Percentiles rank a stretch among this genome's conserved stretches.
Conservation (phyloP, 2,113 vertebrate species). For the Beaufortia kweichowensis region DNA sequence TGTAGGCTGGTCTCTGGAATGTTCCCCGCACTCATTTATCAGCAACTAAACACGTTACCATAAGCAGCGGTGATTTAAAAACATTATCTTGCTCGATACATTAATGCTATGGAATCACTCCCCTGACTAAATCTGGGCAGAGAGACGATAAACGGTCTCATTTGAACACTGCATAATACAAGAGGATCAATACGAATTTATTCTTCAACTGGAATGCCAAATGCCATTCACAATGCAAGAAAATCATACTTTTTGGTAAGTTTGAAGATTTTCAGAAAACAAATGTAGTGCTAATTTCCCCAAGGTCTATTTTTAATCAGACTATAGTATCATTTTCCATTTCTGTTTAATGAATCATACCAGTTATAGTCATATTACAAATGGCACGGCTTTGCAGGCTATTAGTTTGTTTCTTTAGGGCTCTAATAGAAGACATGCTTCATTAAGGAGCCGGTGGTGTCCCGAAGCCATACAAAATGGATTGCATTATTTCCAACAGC, state of each 20-base stretch:
- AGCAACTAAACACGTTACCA: not conserved
- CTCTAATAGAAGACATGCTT: slow-evolving; percentile 96
- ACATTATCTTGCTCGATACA: too few species aligned
- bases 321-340: slow-evolving; percentile 94
- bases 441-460: slow-evolving; percentile 86
- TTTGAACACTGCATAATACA: not conserved
- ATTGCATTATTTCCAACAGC: slow-evolving; percentile 93
- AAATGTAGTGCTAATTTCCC: slow-evolving; percentile 89
- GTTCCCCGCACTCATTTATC: not conserved
- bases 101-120: not conserved
- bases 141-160: not conserved
- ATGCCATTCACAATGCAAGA: slow-evolving; percentile 54
- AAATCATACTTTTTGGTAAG: slow-evolving; percentile 84
- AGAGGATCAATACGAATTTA: not conserved
- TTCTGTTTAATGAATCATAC: slow-evolving; percentile 99
- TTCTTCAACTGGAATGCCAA: too few species aligned
- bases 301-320: slow-evolving; percentile 83
- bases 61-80: not conserved
- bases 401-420: slow-evolving; percentile 99
- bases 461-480: slow-evolving; percentile 87
- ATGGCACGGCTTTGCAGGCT: slow-evolving; percentile 94
- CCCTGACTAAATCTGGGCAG: not conserved
- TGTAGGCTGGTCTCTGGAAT: not conserved
- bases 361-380: slow-evolving; percentile 99
- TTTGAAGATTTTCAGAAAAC: slow-evolving; percentile 85